Percentiles rank a stretch among this genome's conserved stretches.
Conservation (phyloP, 1,140 invertebrate genomes). For the Colletes latitarsis region DNA sequence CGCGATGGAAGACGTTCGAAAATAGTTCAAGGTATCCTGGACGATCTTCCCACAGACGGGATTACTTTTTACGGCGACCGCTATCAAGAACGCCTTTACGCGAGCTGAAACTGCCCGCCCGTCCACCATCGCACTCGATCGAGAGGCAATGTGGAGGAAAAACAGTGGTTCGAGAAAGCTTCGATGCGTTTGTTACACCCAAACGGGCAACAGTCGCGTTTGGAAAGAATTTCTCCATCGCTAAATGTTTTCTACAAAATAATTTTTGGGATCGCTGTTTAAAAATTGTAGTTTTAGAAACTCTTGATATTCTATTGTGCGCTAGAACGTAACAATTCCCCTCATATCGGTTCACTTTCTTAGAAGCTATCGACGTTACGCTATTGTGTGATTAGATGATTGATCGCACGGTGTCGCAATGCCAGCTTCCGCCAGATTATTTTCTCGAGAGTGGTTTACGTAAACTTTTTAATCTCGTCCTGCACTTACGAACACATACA, state of each 20-base stretch:
- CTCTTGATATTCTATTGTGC: too few species aligned
- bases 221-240: too few species aligned
- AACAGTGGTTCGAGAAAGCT: background rate
- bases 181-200: too few species aligned
- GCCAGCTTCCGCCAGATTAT: conserved; percentile 7
- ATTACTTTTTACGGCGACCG: conserved; percentile 2
- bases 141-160: background rate
- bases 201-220: too few species aligned
- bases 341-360: too few species aligned
- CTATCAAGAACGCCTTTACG: too few species aligned
- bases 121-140: background rate
- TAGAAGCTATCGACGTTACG: too few species aligned
- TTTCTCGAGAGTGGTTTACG: background rate
- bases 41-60: background rate
- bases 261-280: too few species aligned
- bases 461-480: conserved; percentile 23
- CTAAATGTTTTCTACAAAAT: too few species aligned
- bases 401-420: background rate
- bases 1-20: background rate
- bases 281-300: too few species aligned
- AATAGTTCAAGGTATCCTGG: background rate
- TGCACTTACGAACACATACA: background rate
- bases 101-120: too few species aligned
- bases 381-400: background rate
- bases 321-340: too few species aligned